Evolutionary conservation across 2,797 vertebrate genomes (phyloP).

Genomic region (Luscinia luscinia): DNA sequence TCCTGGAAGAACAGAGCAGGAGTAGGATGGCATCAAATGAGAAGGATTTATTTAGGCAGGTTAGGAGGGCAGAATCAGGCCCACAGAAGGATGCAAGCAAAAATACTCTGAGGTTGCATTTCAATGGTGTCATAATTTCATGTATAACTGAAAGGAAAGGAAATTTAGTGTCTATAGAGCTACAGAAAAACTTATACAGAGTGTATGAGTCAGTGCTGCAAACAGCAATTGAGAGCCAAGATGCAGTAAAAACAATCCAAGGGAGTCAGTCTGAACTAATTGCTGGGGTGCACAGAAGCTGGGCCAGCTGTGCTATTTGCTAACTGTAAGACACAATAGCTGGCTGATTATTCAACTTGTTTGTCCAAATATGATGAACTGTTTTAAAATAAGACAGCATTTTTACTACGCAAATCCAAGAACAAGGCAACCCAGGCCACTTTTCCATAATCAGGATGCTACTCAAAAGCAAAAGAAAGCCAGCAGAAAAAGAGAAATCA

Average conservation of each 20-base stretch:
- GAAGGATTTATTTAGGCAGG: neutral
- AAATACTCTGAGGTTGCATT: neutral
- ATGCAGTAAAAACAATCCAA: neutral
- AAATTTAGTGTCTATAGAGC: neutral
- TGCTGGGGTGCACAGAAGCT: conserved; percentile 16
- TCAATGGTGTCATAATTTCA: neutral
- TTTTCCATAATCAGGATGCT: neutral
- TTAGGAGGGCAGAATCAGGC: neutral
- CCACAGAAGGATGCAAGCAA: neutral
- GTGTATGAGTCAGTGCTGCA: neutral
- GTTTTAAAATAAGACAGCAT: neutral
- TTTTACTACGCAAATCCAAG: neutral
- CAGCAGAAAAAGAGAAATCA: neutral
- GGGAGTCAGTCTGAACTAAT: neutral
- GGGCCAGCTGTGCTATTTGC: conserved; percentile 39
- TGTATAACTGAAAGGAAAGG: neutral
- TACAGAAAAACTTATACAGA: neutral
- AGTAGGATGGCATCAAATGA: neutral
- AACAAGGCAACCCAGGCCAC: neutral
- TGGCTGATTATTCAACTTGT: conserved; percentile 37
- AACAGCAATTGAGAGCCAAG: conserved; percentile 11
- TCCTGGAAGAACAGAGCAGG: neutral
- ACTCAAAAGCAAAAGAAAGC: neutral
- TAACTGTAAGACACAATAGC: neutral
- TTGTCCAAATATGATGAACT: neutral